Base-by-base conservation (phyloP, 2,113 vertebrate species). In the Pleuronectes platessa region DNA sequence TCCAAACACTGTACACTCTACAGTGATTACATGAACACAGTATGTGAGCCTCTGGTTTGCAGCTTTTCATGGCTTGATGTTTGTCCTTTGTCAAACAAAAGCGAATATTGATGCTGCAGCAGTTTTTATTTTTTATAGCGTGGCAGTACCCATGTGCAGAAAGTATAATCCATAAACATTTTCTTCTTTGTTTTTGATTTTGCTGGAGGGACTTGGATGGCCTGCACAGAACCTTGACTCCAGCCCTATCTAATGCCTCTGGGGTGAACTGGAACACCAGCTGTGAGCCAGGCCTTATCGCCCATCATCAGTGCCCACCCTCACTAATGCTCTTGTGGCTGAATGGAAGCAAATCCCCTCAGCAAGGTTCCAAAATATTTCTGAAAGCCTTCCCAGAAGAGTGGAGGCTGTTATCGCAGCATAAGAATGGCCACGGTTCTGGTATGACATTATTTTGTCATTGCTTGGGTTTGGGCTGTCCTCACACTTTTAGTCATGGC, bases 291-390 rank as follows among this genome's bases (percentile, higher is more conserved):
- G 61, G 26, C 53, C 74, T 75, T 53, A 74, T 75, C 69, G 11
- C 11, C 51, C 70, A 37, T 11, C 72, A 76, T 56, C 63, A 49
- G 53, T 2, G 54, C 8, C 66, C 56, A 24, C 51, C 61, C 70
- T 64, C 65, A 21, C 54, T 76, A 42, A 78, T 53, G 71, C 71
- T 77, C 12, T 10, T 21, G 47, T 27, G 72, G 27, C 76, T 61
- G 74, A 68, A 56, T 37, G 71, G 18, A 49, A 64, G 37, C 21
- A 68, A 78, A 78, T 78, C 74, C 69, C 68, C 27, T 59, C 78
- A 78, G 73, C 64, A 23, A 18, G 51, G 27, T 17, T 71, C 79
- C 75, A 70, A 67, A 61, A 42, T 35, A 67, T 49, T 71, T 65
- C 59, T 66, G 60, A 70, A 73, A 71, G 58, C 12, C 18, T 24